Evolutionary conservation across 2,113 vertebrate species (phyloP).

Genomic region (Euleptes europaea): DNA sequence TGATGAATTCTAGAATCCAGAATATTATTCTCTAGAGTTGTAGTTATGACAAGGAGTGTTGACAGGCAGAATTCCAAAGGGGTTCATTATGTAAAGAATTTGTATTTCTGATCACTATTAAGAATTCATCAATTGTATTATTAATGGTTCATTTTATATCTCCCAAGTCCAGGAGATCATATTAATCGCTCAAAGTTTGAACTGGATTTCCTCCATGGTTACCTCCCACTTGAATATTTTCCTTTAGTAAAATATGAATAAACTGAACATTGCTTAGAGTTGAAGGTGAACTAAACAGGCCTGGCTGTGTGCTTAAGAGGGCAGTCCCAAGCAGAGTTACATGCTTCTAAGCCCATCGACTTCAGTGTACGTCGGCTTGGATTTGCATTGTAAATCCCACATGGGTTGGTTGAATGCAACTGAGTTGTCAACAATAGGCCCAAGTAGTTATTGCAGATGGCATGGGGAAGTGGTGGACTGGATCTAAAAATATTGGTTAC

Average conservation of each 20-base stretch:
- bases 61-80: constrained; percentile 6
- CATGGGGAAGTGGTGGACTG: too few relatives aligned
- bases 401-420: not conserved
- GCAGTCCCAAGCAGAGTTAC: too few relatives aligned
- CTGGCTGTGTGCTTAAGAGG: too few relatives aligned
- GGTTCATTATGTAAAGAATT: constrained; percentile 14
- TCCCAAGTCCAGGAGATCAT: not conserved
- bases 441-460: not conserved
- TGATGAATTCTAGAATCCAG: constrained; percentile 14
- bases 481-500: too few relatives aligned
- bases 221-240: not conserved
- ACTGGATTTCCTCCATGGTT: not conserved
- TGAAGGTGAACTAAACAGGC: not conserved
- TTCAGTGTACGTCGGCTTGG: too few relatives aligned
- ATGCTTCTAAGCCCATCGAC: too few relatives aligned
- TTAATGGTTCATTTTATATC: not conserved
- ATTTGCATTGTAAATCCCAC: not conserved
- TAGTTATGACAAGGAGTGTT: not conserved
- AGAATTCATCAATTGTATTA: constrained; percentile 18
- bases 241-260: not conserved
- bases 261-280: not conserved
- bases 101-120: not conserved
- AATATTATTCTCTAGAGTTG: constrained; percentile 7
- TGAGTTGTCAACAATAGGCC: not conserved
- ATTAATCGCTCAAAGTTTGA: constrained; percentile 13